Evolutionary conservation across 2,113 vertebrate genomes (phyloP).

Genomic region (Brienomyrus longianalis): DNA sequence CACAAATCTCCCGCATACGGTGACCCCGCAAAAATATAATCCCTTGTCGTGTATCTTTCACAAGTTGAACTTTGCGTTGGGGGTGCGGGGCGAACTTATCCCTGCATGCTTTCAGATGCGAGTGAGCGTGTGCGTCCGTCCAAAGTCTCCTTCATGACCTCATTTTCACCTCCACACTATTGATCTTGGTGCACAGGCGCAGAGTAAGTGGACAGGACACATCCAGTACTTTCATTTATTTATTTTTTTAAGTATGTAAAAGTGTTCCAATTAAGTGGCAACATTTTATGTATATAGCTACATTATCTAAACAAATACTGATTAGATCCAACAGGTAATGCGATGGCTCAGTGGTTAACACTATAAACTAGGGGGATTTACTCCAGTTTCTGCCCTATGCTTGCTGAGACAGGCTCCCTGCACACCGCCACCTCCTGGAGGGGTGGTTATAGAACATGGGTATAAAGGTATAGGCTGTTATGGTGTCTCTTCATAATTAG

Average conservation of each 20-base stretch:
- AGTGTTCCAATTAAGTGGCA: background rate
- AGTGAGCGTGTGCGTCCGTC: background rate
- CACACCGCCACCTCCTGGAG: background rate
- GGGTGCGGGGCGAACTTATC: background rate
- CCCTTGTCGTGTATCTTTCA: background rate
- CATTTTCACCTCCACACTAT: background rate
- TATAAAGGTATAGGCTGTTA: background rate
- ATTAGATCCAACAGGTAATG: background rate
- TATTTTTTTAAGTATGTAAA: background rate
- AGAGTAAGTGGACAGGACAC: background rate
- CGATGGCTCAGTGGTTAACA: background rate
- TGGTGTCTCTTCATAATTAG: background rate
- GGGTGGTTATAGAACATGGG: background rate
- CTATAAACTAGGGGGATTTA: background rate
- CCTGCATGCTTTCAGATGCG: background rate
- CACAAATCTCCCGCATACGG: background rate
- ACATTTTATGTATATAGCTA: background rate
- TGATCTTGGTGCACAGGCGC: background rate
- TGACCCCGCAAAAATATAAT: background rate
- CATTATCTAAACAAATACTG: background rate
- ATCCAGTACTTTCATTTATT: background rate
- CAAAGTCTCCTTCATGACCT: background rate
- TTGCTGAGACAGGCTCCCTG: background rate
- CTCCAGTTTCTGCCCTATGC: background rate
- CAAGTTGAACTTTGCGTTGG: conserved; percentile 6